phyloP scores from a whole-genome alignment of 1,140 invertebrate genomes.

The Drosophila nannoptera region DNA sequence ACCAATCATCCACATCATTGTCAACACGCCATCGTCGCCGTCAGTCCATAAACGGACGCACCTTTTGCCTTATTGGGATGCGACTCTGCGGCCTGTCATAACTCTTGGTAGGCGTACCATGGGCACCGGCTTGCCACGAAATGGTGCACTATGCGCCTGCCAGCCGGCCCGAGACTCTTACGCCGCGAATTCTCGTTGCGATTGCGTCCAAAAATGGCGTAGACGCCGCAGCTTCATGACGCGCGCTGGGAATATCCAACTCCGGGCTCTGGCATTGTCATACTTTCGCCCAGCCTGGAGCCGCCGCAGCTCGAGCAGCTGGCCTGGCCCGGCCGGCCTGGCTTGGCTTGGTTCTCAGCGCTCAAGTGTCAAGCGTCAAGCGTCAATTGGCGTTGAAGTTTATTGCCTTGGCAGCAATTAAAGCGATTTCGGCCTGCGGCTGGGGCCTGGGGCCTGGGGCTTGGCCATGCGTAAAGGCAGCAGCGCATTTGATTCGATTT shows the following conservation, averaged over 20 bases:
- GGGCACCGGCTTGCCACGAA: constrained; percentile 7
- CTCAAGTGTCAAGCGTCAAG: constrained; percentile 59
- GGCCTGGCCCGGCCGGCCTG: constrained; percentile 17
- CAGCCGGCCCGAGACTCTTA: constrained; percentile 10
- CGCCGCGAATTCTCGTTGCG: constrained; percentile 37
- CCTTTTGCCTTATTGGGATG: constrained; percentile 59
- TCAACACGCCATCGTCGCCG: constrained; percentile 65
- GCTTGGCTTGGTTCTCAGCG: constrained; percentile 13
- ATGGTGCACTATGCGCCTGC: constrained; percentile 53
- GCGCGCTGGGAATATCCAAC: constrained; percentile 71
- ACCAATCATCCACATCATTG: constrained; percentile 74
- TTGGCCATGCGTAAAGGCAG: constrained; percentile 43
- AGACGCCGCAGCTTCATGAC: constrained; percentile 74
- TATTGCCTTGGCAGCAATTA: constrained; percentile 77
- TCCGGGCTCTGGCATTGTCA: constrained; percentile 36
- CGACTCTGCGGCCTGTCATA: constrained; percentile 64
- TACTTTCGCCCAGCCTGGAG: constrained; percentile 54
- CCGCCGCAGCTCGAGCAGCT: not conserved
- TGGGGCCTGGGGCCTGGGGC: constrained; percentile 3
- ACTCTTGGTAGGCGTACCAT: constrained; percentile 63
- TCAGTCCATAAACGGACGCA: constrained; percentile 71
- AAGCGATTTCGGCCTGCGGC: constrained; percentile 39
- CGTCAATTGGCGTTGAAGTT: constrained; percentile 75
- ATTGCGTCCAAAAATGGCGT: constrained; percentile 61
- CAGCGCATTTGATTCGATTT: constrained; percentile 61